Base-by-base conservation (phyloP, 2,113 vertebrate species). In the Macaca mulatta region DNA sequence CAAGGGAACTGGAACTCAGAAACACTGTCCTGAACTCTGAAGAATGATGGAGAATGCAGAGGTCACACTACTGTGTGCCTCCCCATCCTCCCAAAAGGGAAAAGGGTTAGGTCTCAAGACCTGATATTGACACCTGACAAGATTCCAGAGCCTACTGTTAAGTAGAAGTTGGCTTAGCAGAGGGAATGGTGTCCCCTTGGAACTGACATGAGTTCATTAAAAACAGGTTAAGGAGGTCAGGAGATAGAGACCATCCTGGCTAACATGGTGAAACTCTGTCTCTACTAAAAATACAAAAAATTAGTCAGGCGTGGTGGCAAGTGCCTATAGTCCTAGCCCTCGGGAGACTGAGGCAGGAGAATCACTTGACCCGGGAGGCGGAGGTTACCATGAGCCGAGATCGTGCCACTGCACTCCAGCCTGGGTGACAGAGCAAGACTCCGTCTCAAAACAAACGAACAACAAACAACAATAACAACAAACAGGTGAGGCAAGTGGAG, bases 61-160 rank as follows among this genome's bases (percentile, higher is more conserved):
- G 35, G 14, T 9, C 14, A 5, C 16, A 27, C 0, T 12, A 11
- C 25, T 0, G 2, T 16, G 59, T 11, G 43, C 61, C 8, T 61
- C 59, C 13, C 5, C 6, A 32, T 74, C 9, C 50, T 43, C 18
- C 82, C 20, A 27, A 13, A 74, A 80, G 35, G 43, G 80, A 43
- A 55, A 50, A 75, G 43, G 20, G 2, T 52, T 48, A 50, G 25
- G 2, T 67, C 90, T 69, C 40, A 79, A 48, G 43, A 69, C 22
- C 70, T 96, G 67, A 64, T 57, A 38, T 1, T 7, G 78, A 40
- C 40, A 59, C 32, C 8, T 11, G 38, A 35, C 6, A 38, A 74
- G 50, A 86, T 43, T 45, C 70, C 77, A 74, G 69, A 67, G 17
- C 5, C 1, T 45, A 23, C 61, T 80, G 50, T 13, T 32, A 79